Conservation (phyloP, 2,888 invertebrate species). For the Pachydiplax longipennis region DNA sequence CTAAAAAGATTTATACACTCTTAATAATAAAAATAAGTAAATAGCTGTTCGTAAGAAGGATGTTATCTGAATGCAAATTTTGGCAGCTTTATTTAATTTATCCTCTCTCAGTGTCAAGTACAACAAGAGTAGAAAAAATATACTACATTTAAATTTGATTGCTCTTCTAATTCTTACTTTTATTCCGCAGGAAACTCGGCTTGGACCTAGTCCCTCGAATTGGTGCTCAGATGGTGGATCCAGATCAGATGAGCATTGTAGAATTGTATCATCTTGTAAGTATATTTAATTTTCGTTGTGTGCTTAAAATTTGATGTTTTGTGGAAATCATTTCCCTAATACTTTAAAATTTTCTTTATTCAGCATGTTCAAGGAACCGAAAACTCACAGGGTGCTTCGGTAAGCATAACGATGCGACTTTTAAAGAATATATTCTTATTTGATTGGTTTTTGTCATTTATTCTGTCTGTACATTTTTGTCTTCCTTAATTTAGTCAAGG, state of each 20-base stretch:
- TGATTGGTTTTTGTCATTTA: neutral
- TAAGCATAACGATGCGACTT: conserved; percentile 52
- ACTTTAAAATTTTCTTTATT: conserved; percentile 50
- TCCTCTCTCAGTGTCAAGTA: too few relatives aligned
- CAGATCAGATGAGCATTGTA: conserved; percentile 87
- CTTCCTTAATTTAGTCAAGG: conserved; percentile 58
- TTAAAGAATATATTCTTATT: neutral
- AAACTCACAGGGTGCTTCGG: conserved; percentile 62
- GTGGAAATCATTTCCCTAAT: neutral
- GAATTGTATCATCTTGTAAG: conserved; percentile 87
- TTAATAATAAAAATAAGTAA: too few relatives aligned
- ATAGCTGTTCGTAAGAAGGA: too few relatives aligned
- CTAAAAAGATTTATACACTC: too few relatives aligned
- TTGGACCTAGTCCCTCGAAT: conserved; percentile 91
- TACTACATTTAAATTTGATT: too few relatives aligned
- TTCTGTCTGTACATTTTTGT: neutral
- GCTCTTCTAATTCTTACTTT: conserved; percentile 48
- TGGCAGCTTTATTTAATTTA: too few relatives aligned
- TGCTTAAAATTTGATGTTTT: neutral
- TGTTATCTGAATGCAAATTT: too few relatives aligned
- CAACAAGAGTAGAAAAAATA: too few relatives aligned
- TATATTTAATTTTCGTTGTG: conserved; percentile 48
- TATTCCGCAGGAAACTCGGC: conserved; percentile 80
- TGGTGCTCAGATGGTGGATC: conserved; percentile 88
- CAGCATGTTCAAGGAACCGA: conserved; percentile 66